Base-by-base conservation (phyloP, 2,797 vertebrate species). In the Spinus pinus region DNA sequence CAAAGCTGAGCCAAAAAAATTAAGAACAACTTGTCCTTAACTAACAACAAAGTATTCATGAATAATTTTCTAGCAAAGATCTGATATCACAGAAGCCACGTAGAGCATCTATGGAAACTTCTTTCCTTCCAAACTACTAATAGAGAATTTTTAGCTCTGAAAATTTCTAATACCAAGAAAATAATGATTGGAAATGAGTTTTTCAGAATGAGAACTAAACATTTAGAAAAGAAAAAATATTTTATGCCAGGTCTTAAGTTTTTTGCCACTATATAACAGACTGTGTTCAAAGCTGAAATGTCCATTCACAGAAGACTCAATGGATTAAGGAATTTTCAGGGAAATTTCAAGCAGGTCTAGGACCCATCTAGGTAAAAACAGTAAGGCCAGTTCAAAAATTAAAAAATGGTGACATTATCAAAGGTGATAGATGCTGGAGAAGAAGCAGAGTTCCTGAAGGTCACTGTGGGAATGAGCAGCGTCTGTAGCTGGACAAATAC, bases 1-100 rank as follows among this genome's bases (percentile, higher is more conserved):
- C 83, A 88, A 86, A 93, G 33, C 70, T 39, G 60, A 94, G 75
- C 87, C 86, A 95, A 74, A 93, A 90, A 89, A 87, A 88, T 73
- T 78, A 91, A 85, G 89, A 96, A 75, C 57, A 81, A 72, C 71
- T 87, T 93, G 51, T 82, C n/a, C 67, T 95, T 95, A 90, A 65
- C 79, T 84, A 67, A 81, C 65, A 84, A 62, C 28, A 46, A 92
- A 96, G 57, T 90, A 93, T 87, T 91, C 65, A 82, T 93, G 54
- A 73, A 67, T 70, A 77, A 74, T 88, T 66, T 94, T 90, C 67
- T 94, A 60, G 56, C 78, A 58, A 91, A 89, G 83, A 31, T 89
- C 72, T 88, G 61, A 44, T 94, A 94, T 31, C 56, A 42, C 44
- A 71, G 73, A 70, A 85, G 46, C 50, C 71, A 85, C n/a, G 5